Conservation (phyloP, 2,113 vertebrate genomes). For the Eulacestoma nigropectus region DNA sequence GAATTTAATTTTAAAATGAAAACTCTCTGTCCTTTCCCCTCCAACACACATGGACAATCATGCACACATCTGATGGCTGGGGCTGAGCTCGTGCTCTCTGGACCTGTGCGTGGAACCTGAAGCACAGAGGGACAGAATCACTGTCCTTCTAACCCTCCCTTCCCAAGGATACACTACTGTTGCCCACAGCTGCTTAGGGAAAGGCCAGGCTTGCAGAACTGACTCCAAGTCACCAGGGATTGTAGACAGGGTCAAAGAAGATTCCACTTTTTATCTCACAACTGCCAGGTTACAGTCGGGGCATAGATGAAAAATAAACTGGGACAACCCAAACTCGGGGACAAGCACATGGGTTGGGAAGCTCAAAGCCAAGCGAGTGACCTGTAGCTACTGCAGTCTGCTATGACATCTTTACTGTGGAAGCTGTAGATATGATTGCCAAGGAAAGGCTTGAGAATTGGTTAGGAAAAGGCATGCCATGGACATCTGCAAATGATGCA, state of each 20-base stretch:
- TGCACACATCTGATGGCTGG: accelerated
- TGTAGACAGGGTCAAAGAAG: not conserved
- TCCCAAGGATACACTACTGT: not conserved
- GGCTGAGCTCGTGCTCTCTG: not conserved
- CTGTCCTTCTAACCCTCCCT: not conserved
- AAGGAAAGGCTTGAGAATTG: not conserved
- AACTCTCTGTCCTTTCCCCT: not conserved
- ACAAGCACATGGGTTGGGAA: not conserved
- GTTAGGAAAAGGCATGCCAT: not conserved
- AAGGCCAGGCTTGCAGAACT: not conserved
- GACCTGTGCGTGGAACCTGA: not conserved
- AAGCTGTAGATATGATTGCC: not conserved
- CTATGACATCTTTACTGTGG: not conserved
- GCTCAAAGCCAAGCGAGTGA: not conserved
- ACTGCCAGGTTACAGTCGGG: not conserved
- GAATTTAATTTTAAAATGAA: not conserved
- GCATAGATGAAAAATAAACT: not conserved
- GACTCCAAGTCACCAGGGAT: not conserved
- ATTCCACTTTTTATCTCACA: not conserved
- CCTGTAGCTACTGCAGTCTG: not conserved
- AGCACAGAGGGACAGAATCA: not conserved
- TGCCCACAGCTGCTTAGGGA: not conserved
- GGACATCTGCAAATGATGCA: not conserved
- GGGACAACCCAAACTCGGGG: not conserved
- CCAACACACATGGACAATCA: accelerated